These are phyloP conservation scores for Drosophila flavopinicola DNA, from an alignment of 2,888 invertebrate genomes.

Conservation along the genomic window DNA sequence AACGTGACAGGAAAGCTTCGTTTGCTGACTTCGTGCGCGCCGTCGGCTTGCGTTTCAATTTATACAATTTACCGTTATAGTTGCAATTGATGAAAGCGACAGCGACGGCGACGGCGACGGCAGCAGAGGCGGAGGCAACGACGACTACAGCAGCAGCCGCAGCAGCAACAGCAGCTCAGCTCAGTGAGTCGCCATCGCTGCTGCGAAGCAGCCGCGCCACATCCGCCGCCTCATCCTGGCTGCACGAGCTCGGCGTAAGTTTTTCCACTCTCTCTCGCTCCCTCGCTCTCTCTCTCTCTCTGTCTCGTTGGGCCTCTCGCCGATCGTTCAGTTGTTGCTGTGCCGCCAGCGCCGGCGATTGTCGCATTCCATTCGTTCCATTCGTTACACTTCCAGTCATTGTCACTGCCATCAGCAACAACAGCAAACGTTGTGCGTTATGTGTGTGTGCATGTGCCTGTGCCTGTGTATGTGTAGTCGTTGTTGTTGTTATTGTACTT, in stretches of 20 bases:
- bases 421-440: conserved; percentile 39
- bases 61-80: conserved; percentile 79
- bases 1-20: conserved; percentile 54
- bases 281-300: conserved; percentile 2
- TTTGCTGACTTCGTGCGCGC: conserved; percentile 12
- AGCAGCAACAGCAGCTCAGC: conserved; percentile 15
- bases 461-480: conserved; percentile 46
- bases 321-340: conserved; percentile 57
- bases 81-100: conserved; percentile 68
- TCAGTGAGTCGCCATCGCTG: conserved; percentile 49
- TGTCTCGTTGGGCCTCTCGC: conserved; percentile 17
- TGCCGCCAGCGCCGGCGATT: conserved; percentile 46
- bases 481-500: conserved; percentile 19
- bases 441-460: conserved; percentile 50
- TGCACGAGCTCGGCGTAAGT: conserved; percentile 64
- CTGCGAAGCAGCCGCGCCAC: conserved; percentile 52
- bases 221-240: conserved; percentile 70
- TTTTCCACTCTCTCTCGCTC: conserved; percentile 3
- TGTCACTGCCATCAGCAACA: conserved; percentile 6
- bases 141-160: conserved; percentile 13
- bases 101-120: conserved; percentile 7
- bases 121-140: conserved; percentile 18
- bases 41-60: conserved; percentile 63
- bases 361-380: conserved; percentile 18
- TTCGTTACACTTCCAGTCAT: conserved; percentile 29